Evolutionary conservation across 1,140 invertebrate species (phyloP), one percentile per base, ranked within the genome.

Genomic region (Cydia amplana): DNA sequence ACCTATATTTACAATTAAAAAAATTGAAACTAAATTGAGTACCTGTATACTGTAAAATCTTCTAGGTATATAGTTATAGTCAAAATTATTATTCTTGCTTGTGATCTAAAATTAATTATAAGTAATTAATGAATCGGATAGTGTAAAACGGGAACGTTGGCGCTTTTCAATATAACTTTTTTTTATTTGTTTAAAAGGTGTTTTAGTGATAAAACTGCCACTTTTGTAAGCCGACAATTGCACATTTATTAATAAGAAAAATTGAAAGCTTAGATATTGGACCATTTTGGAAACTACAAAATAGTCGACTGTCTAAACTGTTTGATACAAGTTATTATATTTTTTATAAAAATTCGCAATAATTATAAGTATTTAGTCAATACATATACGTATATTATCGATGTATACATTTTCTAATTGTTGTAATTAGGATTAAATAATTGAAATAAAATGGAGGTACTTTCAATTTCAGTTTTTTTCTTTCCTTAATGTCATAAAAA

Each of bases 261-360:
- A 74, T 64, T 60, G 90, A 23, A 60, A 23, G 55, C 7, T 60
- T 90, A 89, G 88, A 87, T 75, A 84, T 90, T 91, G 90, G 90
- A 87, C 90, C 87, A 83, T 88, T 79, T 89, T 87, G 87, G n/a
- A n/a, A n/a, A 72, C 55, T 72, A 74, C 90, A 82, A 86, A 78
- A 80, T 87, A 87, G 90, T 89, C 85, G 88, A 91, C 88, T 86
- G 67, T 90, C 86, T 91, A 90, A 86, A 87, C 85, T 83, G 85
- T 85, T 78, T 63, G 78, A 72, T 65, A 75, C 18, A 14, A 49
- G 55, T 83, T 87, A 82, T 80, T 83, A 84, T 81, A 84, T 76
- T 83, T 55, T 80, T 77, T 81, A 77, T 72, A 78, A 72, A 81
- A 83, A 75, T 86, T 78, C 75, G 65, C 65, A 77, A 79, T 77